Conservation (phyloP, 2,888 invertebrate genomes). For the Lithosia quadra region DNA sequence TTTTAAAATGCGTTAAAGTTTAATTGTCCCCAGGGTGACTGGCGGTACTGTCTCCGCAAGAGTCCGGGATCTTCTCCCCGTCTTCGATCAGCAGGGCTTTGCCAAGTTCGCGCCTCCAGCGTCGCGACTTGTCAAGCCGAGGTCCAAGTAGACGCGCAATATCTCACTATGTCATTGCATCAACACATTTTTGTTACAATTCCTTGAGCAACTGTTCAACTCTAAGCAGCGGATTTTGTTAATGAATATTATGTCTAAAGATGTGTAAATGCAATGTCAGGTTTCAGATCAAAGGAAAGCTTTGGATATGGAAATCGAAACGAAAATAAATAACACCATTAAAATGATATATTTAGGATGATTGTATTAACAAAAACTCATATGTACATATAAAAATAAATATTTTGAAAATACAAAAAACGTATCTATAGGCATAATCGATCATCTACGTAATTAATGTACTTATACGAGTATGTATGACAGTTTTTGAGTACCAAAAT, state of each 20-base stretch:
- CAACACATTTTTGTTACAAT: background rate
- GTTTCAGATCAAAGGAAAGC: slow-evolving; percentile 24
- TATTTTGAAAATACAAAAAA: slow-evolving; percentile 39
- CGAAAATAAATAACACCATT: slow-evolving; percentile 47
- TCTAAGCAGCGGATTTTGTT: background rate
- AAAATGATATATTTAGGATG: slow-evolving; percentile 40
- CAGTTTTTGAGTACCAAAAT: slow-evolving; percentile 59
- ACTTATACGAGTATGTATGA: slow-evolving; percentile 38
- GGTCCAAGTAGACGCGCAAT: slow-evolving; percentile 67
- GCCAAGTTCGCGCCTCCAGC: slow-evolving; percentile 93
- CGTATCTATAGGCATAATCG: slow-evolving; percentile 28
- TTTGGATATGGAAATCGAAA: slow-evolving; percentile 45
- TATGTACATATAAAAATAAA: slow-evolving; percentile 49
- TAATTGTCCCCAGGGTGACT: slow-evolving; percentile 83
- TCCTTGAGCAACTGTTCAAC: background rate
- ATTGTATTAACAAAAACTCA: slow-evolving; percentile 50
- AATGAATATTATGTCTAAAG: slow-evolving; percentile 18
- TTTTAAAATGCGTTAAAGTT: slow-evolving; percentile 44
- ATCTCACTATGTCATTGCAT: slow-evolving; percentile 27
- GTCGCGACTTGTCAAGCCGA: slow-evolving; percentile 91
- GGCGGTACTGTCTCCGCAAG: slow-evolving; percentile 90
- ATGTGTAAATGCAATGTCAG: slow-evolving; percentile 28
- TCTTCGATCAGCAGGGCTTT: slow-evolving; percentile 95
- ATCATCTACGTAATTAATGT: slow-evolving; percentile 27
- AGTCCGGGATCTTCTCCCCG: slow-evolving; percentile 91